A percentile compares a stretch with the other conserved stretches of the same genome.
Evolutionary conservation across 2,888 invertebrate genomes (phyloP).

Genomic region (Cephus sareptanus): DNA sequence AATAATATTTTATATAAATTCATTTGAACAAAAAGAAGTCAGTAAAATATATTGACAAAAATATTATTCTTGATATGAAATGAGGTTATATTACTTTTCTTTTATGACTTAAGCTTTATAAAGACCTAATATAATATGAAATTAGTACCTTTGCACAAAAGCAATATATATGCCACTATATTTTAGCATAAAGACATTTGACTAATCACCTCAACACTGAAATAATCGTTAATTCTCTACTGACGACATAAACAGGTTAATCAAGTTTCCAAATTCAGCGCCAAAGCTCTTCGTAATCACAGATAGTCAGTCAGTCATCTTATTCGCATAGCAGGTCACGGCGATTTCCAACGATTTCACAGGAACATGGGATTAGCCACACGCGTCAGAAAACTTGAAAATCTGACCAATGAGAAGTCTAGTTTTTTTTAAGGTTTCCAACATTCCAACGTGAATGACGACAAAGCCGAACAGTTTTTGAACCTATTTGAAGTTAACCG

Average conservation of each 20-base stretch:
- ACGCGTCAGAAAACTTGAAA: not conserved
- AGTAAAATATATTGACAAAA: not conserved
- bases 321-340: not conserved
- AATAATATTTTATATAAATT: not conserved
- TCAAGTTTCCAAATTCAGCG: conserved; percentile 21
- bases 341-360: not conserved
- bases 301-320: not conserved
- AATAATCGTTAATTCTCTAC: conserved; percentile 32
- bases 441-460: not conserved
- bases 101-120: conserved; percentile 1
- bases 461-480: too few relatives aligned
- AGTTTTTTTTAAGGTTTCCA: not conserved
- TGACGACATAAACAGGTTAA: conserved; percentile 41
- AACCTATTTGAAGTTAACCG: too few relatives aligned
- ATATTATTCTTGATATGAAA: not conserved
- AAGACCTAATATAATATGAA: not conserved
- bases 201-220: conserved; percentile 28
- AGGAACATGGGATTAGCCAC: not conserved
- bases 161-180: conserved; percentile 13
- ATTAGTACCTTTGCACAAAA: conserved; percentile 12
- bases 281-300: not conserved
- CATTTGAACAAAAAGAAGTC: not conserved
- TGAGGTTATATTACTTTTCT: conserved; percentile 27
- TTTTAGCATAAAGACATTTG: conserved; percentile 17
- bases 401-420: not conserved